Conservation (phyloP, 1,140 invertebrate species). For the Metaphire vulgaris region DNA sequence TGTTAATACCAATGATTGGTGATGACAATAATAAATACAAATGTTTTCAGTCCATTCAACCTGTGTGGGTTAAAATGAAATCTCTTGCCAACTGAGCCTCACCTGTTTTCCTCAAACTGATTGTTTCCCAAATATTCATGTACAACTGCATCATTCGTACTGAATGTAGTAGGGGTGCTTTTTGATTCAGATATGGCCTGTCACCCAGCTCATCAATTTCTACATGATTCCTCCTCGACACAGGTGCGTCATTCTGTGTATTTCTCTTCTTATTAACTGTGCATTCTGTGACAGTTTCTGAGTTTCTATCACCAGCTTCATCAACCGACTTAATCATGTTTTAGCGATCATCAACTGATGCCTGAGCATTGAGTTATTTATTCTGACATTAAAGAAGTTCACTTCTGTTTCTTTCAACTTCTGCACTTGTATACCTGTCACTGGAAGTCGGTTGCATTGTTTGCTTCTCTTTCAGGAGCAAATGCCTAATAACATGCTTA, state of each 20-base stretch:
- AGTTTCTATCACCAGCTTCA: not conserved
- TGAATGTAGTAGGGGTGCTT: too few relatives aligned
- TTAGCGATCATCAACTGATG: not conserved
- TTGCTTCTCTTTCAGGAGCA: too few relatives aligned
- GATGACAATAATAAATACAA: too few relatives aligned
- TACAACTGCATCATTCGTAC: too few relatives aligned
- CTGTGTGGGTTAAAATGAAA: too few relatives aligned
- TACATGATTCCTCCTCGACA: constrained; percentile 8
- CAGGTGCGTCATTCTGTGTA: not conserved
- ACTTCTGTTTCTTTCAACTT: not conserved
- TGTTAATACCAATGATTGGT: too few relatives aligned
- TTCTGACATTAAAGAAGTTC: not conserved
- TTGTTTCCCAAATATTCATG: too few relatives aligned
- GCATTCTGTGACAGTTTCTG: constrained; percentile 1
- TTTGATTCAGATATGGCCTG: constrained; percentile 4
- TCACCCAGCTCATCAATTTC: constrained; percentile 8
- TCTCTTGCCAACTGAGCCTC: too few relatives aligned
- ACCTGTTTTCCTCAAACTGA: too few relatives aligned
- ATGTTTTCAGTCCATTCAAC: too few relatives aligned
- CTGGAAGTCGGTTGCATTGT: too few relatives aligned
- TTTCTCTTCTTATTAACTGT: not conserved
- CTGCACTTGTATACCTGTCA: not conserved
- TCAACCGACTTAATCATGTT: not conserved
- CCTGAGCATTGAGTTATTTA: not conserved
- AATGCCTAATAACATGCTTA: too few relatives aligned